Conservation (phyloP, 2,888 invertebrate species). For the Yponomeuta malinellus region DNA sequence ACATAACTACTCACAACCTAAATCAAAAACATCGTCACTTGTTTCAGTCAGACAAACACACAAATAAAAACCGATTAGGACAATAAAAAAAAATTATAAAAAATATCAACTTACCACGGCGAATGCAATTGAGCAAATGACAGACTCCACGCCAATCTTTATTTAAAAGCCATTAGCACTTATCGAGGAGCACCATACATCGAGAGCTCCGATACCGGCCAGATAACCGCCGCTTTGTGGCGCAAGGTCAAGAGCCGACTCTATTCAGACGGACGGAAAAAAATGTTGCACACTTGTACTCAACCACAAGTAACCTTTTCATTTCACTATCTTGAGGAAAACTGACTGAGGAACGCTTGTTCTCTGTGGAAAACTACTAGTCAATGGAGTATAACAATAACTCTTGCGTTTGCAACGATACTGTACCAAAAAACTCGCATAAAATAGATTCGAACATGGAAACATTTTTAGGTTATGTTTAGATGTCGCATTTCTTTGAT, state of each 20-base stretch:
- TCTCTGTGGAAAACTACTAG: not conserved
- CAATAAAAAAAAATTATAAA: not conserved
- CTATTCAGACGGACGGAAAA: not conserved
- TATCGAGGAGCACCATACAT: not conserved
- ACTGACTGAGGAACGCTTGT: not conserved
- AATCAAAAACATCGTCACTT: too few species aligned
- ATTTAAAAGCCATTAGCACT: conserved; percentile 3
- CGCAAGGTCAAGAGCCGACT: not conserved
- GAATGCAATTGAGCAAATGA: conserved; percentile 5
- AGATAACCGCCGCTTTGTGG: not conserved
- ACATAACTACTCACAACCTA: too few species aligned
- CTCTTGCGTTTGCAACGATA: not conserved
- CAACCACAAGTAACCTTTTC: not conserved
- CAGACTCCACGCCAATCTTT: not conserved
- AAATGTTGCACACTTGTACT: too few species aligned
- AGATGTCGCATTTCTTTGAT: not conserved
- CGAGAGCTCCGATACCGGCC: not conserved
- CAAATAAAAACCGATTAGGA: not conserved
- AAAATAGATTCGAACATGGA: not conserved
- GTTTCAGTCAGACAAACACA: too few species aligned
- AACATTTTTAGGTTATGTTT: not conserved
- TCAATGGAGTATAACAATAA: not conserved
- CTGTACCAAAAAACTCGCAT: not conserved
- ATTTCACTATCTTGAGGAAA: not conserved
- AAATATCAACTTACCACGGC: not conserved